These are phyloP conservation scores for Pagrus major DNA, from an alignment of 2,113 vertebrate species.

Conservation along the genomic window DNA sequence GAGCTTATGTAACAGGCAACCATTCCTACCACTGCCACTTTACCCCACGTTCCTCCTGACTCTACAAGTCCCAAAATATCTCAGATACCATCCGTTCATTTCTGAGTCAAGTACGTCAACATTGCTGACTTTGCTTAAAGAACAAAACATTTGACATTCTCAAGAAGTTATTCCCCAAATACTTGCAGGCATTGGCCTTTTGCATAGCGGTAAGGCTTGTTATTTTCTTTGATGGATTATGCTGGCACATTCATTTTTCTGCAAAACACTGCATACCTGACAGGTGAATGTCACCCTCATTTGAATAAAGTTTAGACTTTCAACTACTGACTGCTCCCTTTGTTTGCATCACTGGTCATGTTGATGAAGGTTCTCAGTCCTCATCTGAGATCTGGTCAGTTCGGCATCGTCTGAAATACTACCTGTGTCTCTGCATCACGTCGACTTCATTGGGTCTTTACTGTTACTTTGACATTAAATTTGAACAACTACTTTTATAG, in stretches of 20 bases:
- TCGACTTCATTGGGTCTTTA: too few species aligned
- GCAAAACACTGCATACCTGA: background rate
- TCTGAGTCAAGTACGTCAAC: slow-evolving; percentile 1
- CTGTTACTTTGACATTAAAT: background rate
- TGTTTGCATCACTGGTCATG: too few species aligned
- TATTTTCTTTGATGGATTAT: background rate
- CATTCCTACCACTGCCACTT: background rate
- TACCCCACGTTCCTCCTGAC: background rate
- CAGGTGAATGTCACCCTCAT: too few species aligned
- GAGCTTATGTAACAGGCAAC: slow-evolving; percentile 61
- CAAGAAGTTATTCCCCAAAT: background rate
- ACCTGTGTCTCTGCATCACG: too few species aligned
- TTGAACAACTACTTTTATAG: background rate
- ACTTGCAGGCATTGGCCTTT: background rate
- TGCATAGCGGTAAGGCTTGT: background rate
- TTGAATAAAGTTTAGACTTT: background rate
- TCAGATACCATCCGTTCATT: slow-evolving; percentile 50
- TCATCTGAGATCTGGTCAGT: too few species aligned
- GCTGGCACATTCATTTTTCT: too few species aligned
- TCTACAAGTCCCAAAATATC: slow-evolving; percentile 64
- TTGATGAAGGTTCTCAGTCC: too few species aligned
- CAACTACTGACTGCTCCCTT: too few species aligned
- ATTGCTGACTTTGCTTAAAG: slow-evolving; percentile 25
- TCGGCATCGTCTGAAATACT: too few species aligned
- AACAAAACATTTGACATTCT: background rate